Conservation (phyloP, 2,113 vertebrate genomes). For the Brachyhypopomus occidentalis region DNA sequence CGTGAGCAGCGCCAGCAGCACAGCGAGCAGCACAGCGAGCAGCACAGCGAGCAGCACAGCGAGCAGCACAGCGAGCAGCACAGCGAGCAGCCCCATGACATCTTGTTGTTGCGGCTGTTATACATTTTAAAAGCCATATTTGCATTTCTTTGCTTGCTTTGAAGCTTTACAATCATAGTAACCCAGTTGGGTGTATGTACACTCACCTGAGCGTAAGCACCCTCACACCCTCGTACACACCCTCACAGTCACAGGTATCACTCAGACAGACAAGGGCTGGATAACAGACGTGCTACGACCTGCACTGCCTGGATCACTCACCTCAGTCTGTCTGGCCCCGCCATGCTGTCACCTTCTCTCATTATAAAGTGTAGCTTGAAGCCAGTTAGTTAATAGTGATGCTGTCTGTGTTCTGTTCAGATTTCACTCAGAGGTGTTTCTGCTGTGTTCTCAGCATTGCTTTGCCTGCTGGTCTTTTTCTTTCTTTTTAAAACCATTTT, state of each 20-base stretch:
- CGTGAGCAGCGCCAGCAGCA: too few species aligned
- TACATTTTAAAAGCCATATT: too few species aligned
- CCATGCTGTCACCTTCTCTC: constrained; percentile 11
- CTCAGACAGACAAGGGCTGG: background rate
- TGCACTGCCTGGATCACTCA: background rate
- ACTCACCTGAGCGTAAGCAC: background rate
- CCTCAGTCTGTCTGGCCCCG: constrained; percentile 25
- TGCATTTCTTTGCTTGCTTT: too few species aligned
- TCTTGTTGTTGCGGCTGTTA: too few species aligned
- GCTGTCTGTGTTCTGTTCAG: background rate
- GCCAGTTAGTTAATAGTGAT: background rate
- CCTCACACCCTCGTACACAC: background rate
- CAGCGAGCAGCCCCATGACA: too few species aligned
- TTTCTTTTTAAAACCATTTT: background rate
- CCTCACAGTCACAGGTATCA: background rate
- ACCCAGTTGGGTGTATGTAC: background rate
- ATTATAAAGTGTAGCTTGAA: constrained; percentile 1
- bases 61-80: too few species aligned
- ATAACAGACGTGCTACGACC: constrained; percentile 22
- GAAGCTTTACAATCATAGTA: too few species aligned
- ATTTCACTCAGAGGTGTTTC: background rate
- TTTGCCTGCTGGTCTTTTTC: background rate
- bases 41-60: too few species aligned
- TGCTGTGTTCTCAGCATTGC: background rate
- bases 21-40: too few species aligned